Percentiles rank a stretch among this genome's conserved stretches.
These are phyloP conservation scores for Paratrypauchen microcephalus DNA, from an alignment of 2,797 vertebrate genomes.

Conservation along the genomic window DNA sequence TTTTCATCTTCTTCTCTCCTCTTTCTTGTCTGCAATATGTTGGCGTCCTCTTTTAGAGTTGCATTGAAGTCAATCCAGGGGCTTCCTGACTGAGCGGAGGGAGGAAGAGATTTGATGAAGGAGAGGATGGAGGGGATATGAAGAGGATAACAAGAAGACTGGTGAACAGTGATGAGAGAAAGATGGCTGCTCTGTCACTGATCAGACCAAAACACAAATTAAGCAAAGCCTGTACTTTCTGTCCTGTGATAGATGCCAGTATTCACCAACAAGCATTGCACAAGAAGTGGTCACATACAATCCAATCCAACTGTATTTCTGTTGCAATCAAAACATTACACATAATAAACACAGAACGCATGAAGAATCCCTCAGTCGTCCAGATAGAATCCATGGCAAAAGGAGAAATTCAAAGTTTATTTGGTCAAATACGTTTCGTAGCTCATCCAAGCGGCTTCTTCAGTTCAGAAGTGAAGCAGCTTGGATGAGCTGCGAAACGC, in stretches of 20 bases:
- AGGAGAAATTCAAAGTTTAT: too few relatives aligned
- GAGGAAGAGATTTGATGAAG: slow-evolving; percentile 53
- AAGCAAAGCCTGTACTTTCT: slow-evolving; percentile 44
- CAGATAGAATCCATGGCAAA: too few relatives aligned
- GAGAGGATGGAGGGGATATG: slow-evolving; percentile 51
- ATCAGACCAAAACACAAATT: slow-evolving; percentile 57
- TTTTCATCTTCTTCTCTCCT: slow-evolving; percentile 7
- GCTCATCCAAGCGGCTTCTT: too few relatives aligned
- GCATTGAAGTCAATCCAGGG: slow-evolving; percentile 63
- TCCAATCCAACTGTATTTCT: background rate
- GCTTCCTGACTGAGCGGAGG: slow-evolving; percentile 58
- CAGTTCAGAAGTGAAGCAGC: too few relatives aligned
- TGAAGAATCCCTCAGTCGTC: too few relatives aligned
- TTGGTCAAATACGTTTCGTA: too few relatives aligned
- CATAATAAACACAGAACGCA: background rate
- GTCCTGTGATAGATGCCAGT: slow-evolving; percentile 19
- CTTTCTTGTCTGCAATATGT: slow-evolving; percentile 8
- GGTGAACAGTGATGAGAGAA: slow-evolving; percentile 56
- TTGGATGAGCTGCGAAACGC: too few relatives aligned
- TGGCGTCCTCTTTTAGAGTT: slow-evolving; percentile 19
- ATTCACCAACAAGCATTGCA: slow-evolving; percentile 17
- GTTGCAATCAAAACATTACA: background rate
- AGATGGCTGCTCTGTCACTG: slow-evolving; percentile 39
- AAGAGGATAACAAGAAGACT: slow-evolving; percentile 49
- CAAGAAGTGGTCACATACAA: background rate